phyloP scores from a whole-genome alignment of 2,888 invertebrate genomes.

The Graphium colonna region DNA sequence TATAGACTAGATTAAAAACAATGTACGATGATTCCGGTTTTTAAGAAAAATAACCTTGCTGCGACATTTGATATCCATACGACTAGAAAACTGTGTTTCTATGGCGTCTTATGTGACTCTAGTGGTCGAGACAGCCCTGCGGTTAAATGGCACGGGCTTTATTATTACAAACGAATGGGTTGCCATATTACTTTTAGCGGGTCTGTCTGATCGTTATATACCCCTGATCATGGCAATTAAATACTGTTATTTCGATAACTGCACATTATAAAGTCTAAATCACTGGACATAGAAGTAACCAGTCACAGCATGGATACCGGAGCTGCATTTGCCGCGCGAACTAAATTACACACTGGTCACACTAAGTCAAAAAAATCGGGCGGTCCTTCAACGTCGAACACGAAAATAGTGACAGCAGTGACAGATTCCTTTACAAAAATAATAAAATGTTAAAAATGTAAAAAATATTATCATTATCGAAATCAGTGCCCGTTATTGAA shows the following conservation, averaged over 20 bases:
- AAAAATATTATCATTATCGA: slow-evolving; percentile 27
- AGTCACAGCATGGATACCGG: background rate
- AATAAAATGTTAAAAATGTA: slow-evolving; percentile 28
- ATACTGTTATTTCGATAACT: slow-evolving; percentile 16
- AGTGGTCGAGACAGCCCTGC: slow-evolving; percentile 30
- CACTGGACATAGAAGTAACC: slow-evolving; percentile 23
- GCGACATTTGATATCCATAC: slow-evolving; percentile 25
- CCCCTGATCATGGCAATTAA: slow-evolving; percentile 32
- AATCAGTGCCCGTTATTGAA: slow-evolving; percentile 21
- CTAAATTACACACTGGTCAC: no score
- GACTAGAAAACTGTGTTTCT: slow-evolving; percentile 27
- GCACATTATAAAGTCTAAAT: slow-evolving; percentile 26
- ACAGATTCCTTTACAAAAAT: slow-evolving; percentile 11
- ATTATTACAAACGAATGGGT: slow-evolving; percentile 31
- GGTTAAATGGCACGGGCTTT: slow-evolving; percentile 30
- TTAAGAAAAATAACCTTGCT: slow-evolving; percentile 28
- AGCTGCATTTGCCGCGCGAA: background rate
- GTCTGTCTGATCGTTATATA: slow-evolving; percentile 25
- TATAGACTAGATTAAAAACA: background rate
- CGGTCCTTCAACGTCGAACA: background rate
- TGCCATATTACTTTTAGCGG: slow-evolving; percentile 26
- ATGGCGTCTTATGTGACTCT: slow-evolving; percentile 34
- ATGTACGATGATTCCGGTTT: no score
- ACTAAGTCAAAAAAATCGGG: background rate
- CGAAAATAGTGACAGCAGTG: slow-evolving; percentile 15